Base-by-base conservation (phyloP, 2,888 invertebrate species). In the Geophilus truncorum region DNA sequence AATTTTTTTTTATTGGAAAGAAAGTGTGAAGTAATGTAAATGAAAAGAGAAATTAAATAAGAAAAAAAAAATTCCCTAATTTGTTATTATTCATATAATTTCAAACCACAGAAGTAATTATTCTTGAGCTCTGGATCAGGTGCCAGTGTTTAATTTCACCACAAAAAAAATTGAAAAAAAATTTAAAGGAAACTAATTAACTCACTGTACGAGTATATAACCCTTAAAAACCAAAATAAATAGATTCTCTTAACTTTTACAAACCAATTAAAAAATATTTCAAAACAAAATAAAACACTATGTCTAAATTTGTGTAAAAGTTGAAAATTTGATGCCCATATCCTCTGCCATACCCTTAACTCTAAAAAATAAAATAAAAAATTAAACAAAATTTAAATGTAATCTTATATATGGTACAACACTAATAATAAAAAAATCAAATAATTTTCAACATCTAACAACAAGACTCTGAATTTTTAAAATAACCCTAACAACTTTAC, bases 51-150 rank as follows among this genome's bases (percentile, higher is more conserved):
- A 57, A n/a, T n/a, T n/a, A n/a, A n/a, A n/a, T n/a, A n/a, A n/a
- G n/a, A 4, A 62, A 18, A 62, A 62, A 62, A 23, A 62, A 23
- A 62, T 21, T 18, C 6, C 57, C 57, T 62, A 62, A 62, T 62
- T 10, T 62, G 57, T 18, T 23, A n/a, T 62, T 57, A 23, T 18
- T 40, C 40, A 40, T 62, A 62, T 62, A 62, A 62, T 62, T 62
- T 62, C 57, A 62, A 23, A 18, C 57, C 57, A 62, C 57, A 62
- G 18, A 62, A 62, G 0, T 62, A n/a, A 62, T 62, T 62, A 10
- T 51, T 62, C 57, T 62, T 62, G 57, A 62, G 57, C 57, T 62
- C 57, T 62, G 57, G 57, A 62, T 62, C 57, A 62, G 57, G 57
- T 62, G 57, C 57, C 57, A 62, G 57, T 62, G 57, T 21, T 62